These are phyloP conservation scores for Calliopum simillimum DNA, from an alignment of 2,888 invertebrate genomes.

Conservation along the genomic window DNA sequence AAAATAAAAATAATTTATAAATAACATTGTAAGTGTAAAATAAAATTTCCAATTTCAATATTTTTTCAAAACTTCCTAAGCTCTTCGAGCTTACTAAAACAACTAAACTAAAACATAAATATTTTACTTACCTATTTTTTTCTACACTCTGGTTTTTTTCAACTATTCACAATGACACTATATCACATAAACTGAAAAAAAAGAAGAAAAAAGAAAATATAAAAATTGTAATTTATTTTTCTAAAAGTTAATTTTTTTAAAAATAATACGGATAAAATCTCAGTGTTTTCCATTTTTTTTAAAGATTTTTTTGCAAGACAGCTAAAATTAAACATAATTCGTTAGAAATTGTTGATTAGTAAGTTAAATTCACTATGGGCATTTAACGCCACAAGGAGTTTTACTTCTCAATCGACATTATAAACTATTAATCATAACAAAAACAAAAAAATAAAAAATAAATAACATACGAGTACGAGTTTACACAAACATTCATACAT, in stretches of 20 bases:
- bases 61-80: too few species aligned
- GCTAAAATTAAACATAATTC: too few species aligned
- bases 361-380: not conserved
- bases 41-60: not conserved
- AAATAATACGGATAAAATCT: not conserved
- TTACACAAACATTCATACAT: slow-evolving; percentile 37
- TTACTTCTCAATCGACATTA: too few species aligned
- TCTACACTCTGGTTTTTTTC: too few species aligned
- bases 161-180: too few species aligned
- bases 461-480: slow-evolving; percentile 32
- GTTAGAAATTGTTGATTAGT: not conserved
- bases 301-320: too few species aligned
- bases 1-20: not conserved
- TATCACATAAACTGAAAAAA: too few species aligned
- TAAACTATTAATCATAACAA: slow-evolving; percentile 18
- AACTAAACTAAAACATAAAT: too few species aligned
- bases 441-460: slow-evolving; percentile 9
- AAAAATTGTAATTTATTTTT: not conserved
- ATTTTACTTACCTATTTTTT: too few species aligned
- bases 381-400: too few species aligned
- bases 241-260: not conserved
- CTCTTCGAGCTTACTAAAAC: too few species aligned
- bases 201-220: not conserved
- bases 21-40: not conserved
- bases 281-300: too few species aligned